Conservation (phyloP, 2,113 vertebrate genomes). For the Malaclemys terrapin region DNA sequence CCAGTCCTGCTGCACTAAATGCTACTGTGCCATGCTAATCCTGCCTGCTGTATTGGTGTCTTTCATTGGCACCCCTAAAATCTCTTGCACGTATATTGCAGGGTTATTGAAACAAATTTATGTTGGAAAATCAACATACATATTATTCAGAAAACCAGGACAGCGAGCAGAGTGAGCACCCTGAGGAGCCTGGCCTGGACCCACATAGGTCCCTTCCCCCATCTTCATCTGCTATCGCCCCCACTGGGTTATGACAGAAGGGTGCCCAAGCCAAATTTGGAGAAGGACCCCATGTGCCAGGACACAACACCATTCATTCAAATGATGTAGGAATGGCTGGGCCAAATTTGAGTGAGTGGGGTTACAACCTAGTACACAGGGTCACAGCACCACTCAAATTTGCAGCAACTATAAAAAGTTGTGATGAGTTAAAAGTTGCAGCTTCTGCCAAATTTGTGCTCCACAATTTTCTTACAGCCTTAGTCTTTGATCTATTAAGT, state of each 20-base stretch:
- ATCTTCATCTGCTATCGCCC: not conserved
- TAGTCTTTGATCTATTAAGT: not conserved
- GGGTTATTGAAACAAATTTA: slow-evolving; percentile 13
- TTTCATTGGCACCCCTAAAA: rapidly evolving
- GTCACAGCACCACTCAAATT: not conserved
- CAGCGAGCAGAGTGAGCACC: not conserved
- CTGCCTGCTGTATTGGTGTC: slow-evolving; percentile 20
- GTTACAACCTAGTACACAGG: not conserved
- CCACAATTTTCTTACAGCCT: not conserved
- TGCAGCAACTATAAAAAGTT: not conserved
- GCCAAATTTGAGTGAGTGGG: not conserved
- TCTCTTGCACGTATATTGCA: slow-evolving; percentile 12
- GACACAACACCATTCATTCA: not conserved
- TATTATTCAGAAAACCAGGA: not conserved
- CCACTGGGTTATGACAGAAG: not conserved
- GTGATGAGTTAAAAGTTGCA: not conserved
- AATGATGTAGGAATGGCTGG: not conserved
- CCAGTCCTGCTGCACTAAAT: slow-evolving; percentile 29
- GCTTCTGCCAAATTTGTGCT: not conserved
- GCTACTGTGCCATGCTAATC: slow-evolving; percentile 16
- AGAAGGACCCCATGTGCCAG: not conserved
- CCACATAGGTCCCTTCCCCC: not conserved
- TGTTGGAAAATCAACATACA: not conserved
- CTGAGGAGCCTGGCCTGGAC: not conserved
- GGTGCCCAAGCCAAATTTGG: not conserved